phyloP scores from a whole-genome alignment of 2,113 vertebrate genomes.

The Acrocephalus arundinaceus region DNA sequence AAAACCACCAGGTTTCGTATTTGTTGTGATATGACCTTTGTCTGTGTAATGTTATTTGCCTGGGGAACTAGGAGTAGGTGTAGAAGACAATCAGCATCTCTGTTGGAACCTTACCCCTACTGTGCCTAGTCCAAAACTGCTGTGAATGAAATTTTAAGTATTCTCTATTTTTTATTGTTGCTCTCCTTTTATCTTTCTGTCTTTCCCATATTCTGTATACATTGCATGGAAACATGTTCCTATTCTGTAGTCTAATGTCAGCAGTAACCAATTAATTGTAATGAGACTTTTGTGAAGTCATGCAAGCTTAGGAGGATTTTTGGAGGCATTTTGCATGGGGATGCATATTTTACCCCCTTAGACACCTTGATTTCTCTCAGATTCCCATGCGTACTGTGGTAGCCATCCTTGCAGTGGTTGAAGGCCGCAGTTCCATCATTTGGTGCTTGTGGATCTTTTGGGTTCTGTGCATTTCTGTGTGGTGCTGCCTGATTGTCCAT shows the following conservation, averaged over 20 bases:
- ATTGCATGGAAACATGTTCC: background rate
- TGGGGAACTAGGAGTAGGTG: background rate
- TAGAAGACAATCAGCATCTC: background rate
- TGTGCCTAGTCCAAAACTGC: background rate
- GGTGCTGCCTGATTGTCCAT: background rate
- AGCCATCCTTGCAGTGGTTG: background rate
- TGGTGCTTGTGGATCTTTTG: background rate
- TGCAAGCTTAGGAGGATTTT: background rate
- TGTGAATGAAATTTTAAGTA: background rate
- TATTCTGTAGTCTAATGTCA: background rate
- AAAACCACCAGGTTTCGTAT: background rate
- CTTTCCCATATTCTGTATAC: background rate
- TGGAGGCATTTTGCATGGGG: background rate
- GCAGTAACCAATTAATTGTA: background rate
- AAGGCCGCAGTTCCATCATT: accelerated
- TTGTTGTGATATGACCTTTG: background rate
- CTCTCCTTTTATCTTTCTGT: background rate
- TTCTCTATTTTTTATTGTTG: background rate
- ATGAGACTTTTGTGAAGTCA: background rate
- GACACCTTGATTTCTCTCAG: background rate
- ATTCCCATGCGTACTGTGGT: background rate
- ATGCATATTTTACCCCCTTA: background rate
- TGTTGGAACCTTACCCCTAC: background rate
- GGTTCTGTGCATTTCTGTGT: background rate
- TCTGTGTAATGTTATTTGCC: background rate